Evolutionary conservation across 2,888 invertebrate genomes (phyloP), one percentile per base, ranked within the genome.

Genomic region (Torymus aiolomorphi): DNA sequence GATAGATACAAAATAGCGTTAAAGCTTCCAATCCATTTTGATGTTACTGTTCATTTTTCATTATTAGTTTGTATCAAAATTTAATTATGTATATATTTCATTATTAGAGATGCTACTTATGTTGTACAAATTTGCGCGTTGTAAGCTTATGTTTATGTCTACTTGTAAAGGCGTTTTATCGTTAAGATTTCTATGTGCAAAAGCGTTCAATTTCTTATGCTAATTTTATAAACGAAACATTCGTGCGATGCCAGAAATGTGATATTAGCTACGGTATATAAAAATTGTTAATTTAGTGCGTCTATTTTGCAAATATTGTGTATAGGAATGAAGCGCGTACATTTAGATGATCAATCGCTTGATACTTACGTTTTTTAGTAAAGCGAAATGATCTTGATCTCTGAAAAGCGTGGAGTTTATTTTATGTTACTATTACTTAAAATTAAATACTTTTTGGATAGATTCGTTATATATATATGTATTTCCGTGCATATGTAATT

Each of bases 261-360:
- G 89, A 89, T 89, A 89, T 87, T 89, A 89, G 88, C 85, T 84
- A 86, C 85, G 86, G 85, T 87, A 87, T 83, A 83, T 88, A 85
- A 84, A 84, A 84, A 82, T 78, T 83, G 83, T 85, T 83, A 85
- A 77, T 83, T 84, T 85, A 83, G 56, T 49, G 49, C 52, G 57
- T 42, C 31, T 59, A 59, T 56, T 69, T 74, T 61, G 59, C 49
- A 3, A 51, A 57, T 71, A 79, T 69, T 78, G 24, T 78, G 52
- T 73, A 76, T 77, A 80, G 24, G 70, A 78, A 76, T 71, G 67
- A 62, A 57, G 63, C 20, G 65, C 59, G 42, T 61, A 61, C 57
- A 20, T 31, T 57, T 77, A 65, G 66, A 73, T 52, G 71, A 73
- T 77, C 74, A 65, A 65, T 70, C 54, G 70, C 61, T 74, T 71